Evolutionary conservation across 2,888 invertebrate genomes (phyloP), one percentile per base, ranked within the genome.

Genomic region (Ichneumoninae sp.): DNA sequence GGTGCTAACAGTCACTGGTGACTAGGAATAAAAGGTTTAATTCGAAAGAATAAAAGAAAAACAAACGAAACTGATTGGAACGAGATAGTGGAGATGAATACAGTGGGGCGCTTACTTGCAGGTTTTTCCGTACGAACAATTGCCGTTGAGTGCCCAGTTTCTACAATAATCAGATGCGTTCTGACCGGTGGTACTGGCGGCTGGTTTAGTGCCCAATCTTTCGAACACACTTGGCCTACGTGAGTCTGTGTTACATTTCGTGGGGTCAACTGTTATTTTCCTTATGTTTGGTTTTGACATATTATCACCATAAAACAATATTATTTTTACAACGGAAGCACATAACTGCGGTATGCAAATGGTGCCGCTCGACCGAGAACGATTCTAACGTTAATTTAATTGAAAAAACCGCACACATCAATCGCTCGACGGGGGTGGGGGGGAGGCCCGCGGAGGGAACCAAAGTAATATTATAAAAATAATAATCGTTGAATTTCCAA

Each of bases 141-240:
- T 96, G 90, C 97, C 97, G 95, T 96, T 96, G 92, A 96, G 95
- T 83, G 96, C 96, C 97, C 97, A 97, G 94, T 96, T 96, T 93
- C 96, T 95, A 93, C 97, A 97, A 94, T 95, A 96, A 94, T 96
- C 96, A 44, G 92, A 90, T 93, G 94, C 95, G 94, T 94, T 95
- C 94, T 95, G 93, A 84, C 90, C 89, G 80, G 90, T 87, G 83
- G 91, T 89, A 87, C 91, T 91, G 44, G 95, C 94, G 85, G 94
- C 94, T 92, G 96, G 96, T 94, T 97, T 97, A 65, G 96, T 97
- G 89, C 97, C 97, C 91, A 97, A 95, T 90, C 97, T 95, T 94
- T 97, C 97, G 94, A 97, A 97, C 89, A 97, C 97, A 95, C 97
- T 97, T 88, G 97, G 97, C 94, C 97, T 95, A 88, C 93, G 95